These are phyloP conservation scores for Mesocricetus auratus DNA, from an alignment of 2,113 vertebrate genomes.

Conservation along the genomic window DNA sequence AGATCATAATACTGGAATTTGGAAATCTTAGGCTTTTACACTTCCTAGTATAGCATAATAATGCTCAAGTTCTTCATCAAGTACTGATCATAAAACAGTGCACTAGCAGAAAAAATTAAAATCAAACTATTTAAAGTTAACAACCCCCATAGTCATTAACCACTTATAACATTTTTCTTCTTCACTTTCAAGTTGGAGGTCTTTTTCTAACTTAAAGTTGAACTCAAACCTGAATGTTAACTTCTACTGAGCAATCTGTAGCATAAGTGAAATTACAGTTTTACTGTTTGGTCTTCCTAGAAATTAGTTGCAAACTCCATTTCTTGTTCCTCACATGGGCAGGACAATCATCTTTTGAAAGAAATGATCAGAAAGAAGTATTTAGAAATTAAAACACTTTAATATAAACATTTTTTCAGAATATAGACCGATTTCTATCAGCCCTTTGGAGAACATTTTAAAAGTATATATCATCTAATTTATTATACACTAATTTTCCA, in stretches of 20 bases:
- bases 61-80: conserved; percentile 45
- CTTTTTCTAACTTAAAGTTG: conserved; percentile 62
- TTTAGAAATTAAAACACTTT: conserved; percentile 76
- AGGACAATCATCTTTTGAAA: conserved; percentile 27
- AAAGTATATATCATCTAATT: conserved; percentile 69
- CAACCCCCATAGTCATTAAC: background rate
- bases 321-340: background rate
- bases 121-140: conserved; percentile 49
- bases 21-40: conserved; percentile 7
- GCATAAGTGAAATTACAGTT: conserved; percentile 53
- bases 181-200: conserved; percentile 10
- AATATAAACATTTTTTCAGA: conserved; percentile 78
- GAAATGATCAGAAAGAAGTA: conserved; percentile 64
- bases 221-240: conserved; percentile 24
- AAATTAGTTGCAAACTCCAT: conserved; percentile 8
- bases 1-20: conserved; percentile 59
- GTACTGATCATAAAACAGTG: background rate
- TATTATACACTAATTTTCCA: conserved; percentile 72
- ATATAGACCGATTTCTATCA: conserved; percentile 74
- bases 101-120: conserved; percentile 29
- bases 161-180: background rate
- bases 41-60: conserved; percentile 23
- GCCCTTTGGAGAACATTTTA: conserved; percentile 52
- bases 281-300: conserved; percentile 15
- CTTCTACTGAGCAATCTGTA: conserved; percentile 31